Conservation (phyloP, 2,888 invertebrate species). For the Patella pellucida region DNA sequence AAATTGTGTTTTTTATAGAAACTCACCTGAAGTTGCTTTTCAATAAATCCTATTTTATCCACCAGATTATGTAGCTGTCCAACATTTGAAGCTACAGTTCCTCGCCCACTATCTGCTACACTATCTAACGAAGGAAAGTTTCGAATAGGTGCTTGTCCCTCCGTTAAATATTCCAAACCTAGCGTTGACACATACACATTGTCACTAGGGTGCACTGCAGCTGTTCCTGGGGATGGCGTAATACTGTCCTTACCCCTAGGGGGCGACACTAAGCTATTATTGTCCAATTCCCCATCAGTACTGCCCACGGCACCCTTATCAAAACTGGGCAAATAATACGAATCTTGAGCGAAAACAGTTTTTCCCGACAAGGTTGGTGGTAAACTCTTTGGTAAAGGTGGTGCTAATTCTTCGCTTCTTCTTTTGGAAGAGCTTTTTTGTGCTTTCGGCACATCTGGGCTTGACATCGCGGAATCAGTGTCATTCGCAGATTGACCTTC, state of each 20-base stretch:
- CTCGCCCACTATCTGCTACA: constrained; percentile 50
- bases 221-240: constrained; percentile 1
- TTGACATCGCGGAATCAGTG: constrained; percentile 55
- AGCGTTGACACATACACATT: constrained; percentile 22
- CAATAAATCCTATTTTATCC: constrained; percentile 56
- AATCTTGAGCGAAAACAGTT: constrained; percentile 32
- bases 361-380: constrained; percentile 22
- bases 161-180: not conserved
- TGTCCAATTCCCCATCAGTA: constrained; percentile 30
- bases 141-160: not conserved
- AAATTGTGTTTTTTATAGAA: not conserved
- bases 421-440: constrained; percentile 32
- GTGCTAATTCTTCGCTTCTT: constrained; percentile 31
- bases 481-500: constrained; percentile 60
- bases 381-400: constrained; percentile 31
- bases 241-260: constrained; percentile 5
- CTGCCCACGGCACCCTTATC: constrained; percentile 34
- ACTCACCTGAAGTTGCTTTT: constrained; percentile 54
- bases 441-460: constrained; percentile 36
- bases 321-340: constrained; percentile 42
- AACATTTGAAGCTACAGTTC: constrained; percentile 41
- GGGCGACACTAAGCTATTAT: constrained; percentile 15
- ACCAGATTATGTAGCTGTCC: constrained; percentile 19
- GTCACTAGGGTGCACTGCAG: not conserved
- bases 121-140: constrained; percentile 31